Percentiles rank a stretch among this genome's conserved stretches.
Evolutionary conservation across 2,888 invertebrate species (phyloP).

Genomic region (Pyralis farinalis): DNA sequence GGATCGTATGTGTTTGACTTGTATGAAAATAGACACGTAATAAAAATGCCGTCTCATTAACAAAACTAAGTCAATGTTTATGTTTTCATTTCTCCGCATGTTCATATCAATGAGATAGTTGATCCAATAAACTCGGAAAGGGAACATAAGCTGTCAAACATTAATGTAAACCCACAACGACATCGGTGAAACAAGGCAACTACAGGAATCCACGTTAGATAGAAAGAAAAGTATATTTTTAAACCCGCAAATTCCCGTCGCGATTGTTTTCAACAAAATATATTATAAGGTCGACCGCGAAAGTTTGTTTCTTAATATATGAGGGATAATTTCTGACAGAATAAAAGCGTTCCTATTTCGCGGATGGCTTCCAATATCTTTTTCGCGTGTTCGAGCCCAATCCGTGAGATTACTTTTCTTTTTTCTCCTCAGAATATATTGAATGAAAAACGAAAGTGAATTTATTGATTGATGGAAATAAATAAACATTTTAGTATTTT

Average conservation of each 20-base stretch:
- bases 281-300: slow-evolving; percentile 14
- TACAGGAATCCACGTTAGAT: neutral
- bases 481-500: slow-evolving; percentile 36
- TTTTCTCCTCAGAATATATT: slow-evolving; percentile 45
- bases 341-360: slow-evolving; percentile 49
- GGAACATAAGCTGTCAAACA: neutral
- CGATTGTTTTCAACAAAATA: slow-evolving; percentile 16
- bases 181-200: neutral
- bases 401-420: slow-evolving; percentile 57
- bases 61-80: no score
- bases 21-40: no score
- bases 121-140: no score
- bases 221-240: slow-evolving; percentile 8
- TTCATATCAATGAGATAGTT: no score
- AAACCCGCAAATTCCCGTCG: neutral
- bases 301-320: slow-evolving; percentile 38
- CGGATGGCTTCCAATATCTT: slow-evolving; percentile 58
- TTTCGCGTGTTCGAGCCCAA: slow-evolving; percentile 59
- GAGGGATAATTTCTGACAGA: slow-evolving; percentile 43
- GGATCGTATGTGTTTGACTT: no score
- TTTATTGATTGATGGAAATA: slow-evolving; percentile 51
- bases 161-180: neutral
- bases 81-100: no score
- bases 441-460: slow-evolving; percentile 52
- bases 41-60: no score